These are phyloP conservation scores for Brachypalpus laphriformis DNA, from an alignment of 2,888 invertebrate genomes.

Conservation along the genomic window DNA sequence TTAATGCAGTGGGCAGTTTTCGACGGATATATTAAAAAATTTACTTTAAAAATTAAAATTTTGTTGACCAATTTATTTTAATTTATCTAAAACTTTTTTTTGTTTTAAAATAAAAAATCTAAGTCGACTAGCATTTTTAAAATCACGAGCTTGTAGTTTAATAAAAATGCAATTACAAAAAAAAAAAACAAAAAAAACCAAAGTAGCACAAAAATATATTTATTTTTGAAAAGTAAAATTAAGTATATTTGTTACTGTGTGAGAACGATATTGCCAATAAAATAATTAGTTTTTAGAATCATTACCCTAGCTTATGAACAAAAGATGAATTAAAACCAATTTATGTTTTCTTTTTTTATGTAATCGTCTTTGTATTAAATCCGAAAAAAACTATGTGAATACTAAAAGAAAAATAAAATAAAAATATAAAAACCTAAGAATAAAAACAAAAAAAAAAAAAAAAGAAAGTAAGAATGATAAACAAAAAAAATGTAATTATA, in stretches of 20 bases:
- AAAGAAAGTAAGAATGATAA: no score
- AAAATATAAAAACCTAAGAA: constrained; percentile 3
- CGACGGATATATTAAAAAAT: background rate
- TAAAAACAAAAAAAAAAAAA: constrained; percentile 14
- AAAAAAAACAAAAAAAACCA: background rate
- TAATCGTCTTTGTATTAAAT: constrained; percentile 34
- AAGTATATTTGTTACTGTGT: constrained; percentile 51
- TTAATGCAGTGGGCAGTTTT: no score
- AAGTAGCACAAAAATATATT: constrained; percentile 33
- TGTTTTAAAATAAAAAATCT: background rate
- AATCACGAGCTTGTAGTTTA: constrained; percentile 35
- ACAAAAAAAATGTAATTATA: constrained; percentile 46
- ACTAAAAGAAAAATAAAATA: background rate
- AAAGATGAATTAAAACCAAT: constrained; percentile 20
- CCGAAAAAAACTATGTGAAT: constrained; percentile 21
- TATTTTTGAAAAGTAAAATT: constrained; percentile 44
- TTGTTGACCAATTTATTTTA: background rate
- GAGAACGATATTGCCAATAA: constrained; percentile 18
- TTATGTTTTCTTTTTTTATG: constrained; percentile 30
- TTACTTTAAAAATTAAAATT: background rate
- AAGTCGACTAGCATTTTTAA: background rate
- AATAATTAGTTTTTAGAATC: constrained; percentile 30
- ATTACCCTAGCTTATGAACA: background rate
- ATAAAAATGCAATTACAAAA: background rate
- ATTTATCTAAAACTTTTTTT: background rate